Evolutionary conservation across 2,888 invertebrate genomes (phyloP).

Genomic region (Cephus spinipes): DNA sequence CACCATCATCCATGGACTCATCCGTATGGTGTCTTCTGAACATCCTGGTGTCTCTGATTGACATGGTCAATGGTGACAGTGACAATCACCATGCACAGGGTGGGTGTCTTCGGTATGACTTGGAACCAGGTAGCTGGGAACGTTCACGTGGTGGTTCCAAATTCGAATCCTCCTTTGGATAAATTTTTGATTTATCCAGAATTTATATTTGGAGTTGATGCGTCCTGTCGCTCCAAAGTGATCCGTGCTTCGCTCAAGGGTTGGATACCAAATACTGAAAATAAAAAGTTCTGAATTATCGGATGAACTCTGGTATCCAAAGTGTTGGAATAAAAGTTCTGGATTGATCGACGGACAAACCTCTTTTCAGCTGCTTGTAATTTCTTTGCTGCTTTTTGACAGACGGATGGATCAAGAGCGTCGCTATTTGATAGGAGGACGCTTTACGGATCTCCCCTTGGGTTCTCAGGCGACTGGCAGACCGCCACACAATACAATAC

Average conservation of each 20-base stretch:
- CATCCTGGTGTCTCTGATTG: neutral
- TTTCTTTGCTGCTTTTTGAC: slow-evolving; percentile 7
- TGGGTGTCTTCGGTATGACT: neutral
- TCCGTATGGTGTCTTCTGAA: neutral
- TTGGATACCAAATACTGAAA: neutral
- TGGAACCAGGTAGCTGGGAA: neutral
- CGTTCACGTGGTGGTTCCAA: neutral
- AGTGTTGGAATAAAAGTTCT: neutral
- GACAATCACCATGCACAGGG: neutral
- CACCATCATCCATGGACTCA: neutral
- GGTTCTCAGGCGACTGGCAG: slow-evolving; percentile 13
- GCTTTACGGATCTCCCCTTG: slow-evolving; percentile 13
- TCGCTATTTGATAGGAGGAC: slow-evolving; percentile 27
- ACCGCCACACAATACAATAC: slow-evolving; percentile 39
- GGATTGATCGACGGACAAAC: neutral
- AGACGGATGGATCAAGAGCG: slow-evolving; percentile 24
- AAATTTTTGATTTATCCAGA: neutral
- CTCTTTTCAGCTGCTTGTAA: neutral
- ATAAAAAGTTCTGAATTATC: neutral
- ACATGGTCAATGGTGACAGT: neutral
- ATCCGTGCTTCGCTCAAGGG: neutral
- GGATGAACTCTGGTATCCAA: neutral
- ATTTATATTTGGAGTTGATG: neutral
- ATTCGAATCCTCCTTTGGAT: neutral
- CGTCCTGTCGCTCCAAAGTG: neutral